phyloP scores from a whole-genome alignment of 1,140 invertebrate species.

The Drosophila baimaii region DNA sequence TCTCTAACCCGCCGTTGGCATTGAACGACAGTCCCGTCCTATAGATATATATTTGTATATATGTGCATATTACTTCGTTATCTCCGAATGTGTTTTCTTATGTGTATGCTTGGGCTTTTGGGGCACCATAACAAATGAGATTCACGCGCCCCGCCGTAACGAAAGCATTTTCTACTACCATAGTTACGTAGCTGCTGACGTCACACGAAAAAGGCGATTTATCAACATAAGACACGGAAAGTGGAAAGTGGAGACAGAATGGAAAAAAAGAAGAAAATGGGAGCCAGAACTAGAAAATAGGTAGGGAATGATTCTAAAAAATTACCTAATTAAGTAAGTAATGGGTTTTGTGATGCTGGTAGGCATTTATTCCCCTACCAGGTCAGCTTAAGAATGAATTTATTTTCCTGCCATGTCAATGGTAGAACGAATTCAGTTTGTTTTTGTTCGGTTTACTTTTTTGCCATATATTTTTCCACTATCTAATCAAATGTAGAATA shows the following conservation, averaged over 20 bases:
- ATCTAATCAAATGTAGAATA: neutral
- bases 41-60: neutral
- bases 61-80: conserved; percentile 11
- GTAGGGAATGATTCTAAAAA: neutral
- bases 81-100: conserved; percentile 22
- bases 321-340: neutral
- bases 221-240: conserved; percentile 37
- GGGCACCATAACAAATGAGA: conserved; percentile 50
- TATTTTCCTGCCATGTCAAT: too few species aligned
- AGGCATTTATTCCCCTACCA: too few species aligned
- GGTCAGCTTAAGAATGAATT: too few species aligned
- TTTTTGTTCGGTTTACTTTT: too few species aligned
- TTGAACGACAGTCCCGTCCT: conserved; percentile 4
- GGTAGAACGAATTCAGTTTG: too few species aligned
- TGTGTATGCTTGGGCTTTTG: conserved; percentile 23
- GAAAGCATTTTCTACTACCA: conserved; percentile 4
- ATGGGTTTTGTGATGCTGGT: too few species aligned
- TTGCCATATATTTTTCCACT: too few species aligned
- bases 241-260: conserved; percentile 3
- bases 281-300: neutral
- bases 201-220: conserved; percentile 52
- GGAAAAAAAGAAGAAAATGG: neutral
- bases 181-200: conserved; percentile 29
- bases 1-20: conserved; percentile 33
- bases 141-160: conserved; percentile 52